phyloP scores from a whole-genome alignment of 2,797 vertebrate species.

The Galaxias olidus region DNA sequence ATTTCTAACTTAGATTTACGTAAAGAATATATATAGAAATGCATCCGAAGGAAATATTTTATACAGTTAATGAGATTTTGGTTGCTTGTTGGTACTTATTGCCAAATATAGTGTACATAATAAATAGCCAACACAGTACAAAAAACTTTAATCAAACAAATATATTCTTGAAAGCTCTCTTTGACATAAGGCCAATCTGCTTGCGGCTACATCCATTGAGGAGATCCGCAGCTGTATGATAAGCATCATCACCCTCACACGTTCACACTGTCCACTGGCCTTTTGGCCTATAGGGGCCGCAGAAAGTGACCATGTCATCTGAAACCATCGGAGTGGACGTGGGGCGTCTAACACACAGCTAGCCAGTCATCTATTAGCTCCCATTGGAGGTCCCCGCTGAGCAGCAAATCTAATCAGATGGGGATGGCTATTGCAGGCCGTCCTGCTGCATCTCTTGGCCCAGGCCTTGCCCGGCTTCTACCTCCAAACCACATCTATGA shows the following conservation, averaged over 20 bases:
- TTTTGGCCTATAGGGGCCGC: conserved; percentile 35
- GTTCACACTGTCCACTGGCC: conserved; percentile 16
- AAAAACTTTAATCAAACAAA: too few relatives aligned
- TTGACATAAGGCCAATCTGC: background rate
- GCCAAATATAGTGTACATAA: too few relatives aligned
- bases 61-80: too few relatives aligned
- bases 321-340: conserved; percentile 61
- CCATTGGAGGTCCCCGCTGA: conserved; percentile 58
- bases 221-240: conserved; percentile 11
- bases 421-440: conserved; percentile 44
- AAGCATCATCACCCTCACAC: conserved; percentile 30
- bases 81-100: too few relatives aligned
- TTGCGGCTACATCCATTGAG: conserved; percentile 16
- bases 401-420: conserved; percentile 66
- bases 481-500: conserved; percentile 26
- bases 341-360: conserved; percentile 60
- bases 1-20: too few relatives aligned
- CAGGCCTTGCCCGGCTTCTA: conserved; percentile 2
- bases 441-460: conserved; percentile 26
- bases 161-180: background rate
- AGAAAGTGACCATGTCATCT: conserved; percentile 63
- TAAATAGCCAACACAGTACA: too few relatives aligned
- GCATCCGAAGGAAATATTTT: too few relatives aligned
- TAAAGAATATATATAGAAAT: too few relatives aligned
- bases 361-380: conserved; percentile 70